These are phyloP conservation scores for Bradypus variegatus DNA, from an alignment of 2,797 vertebrate species.

Conservation along the genomic window DNA sequence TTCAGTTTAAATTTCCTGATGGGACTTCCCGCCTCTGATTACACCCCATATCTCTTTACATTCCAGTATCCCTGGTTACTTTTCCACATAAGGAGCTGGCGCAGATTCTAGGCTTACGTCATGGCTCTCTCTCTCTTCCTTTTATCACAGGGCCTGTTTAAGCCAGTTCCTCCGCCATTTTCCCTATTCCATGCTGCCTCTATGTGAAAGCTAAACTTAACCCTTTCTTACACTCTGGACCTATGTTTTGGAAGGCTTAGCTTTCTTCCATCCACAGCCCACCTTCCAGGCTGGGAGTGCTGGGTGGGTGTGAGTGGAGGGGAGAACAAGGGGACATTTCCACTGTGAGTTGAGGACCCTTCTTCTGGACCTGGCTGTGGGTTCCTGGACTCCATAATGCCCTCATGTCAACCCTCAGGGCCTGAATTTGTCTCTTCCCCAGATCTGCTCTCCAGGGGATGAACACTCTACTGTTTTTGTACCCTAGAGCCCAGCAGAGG, in stretches of 20 bases:
- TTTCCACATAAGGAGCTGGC: too few relatives aligned
- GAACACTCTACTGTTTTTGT: neutral
- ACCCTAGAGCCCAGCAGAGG: fast-evolving
- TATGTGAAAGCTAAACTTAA: too few relatives aligned
- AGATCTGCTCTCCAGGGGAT: neutral
- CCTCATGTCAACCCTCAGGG: neutral
- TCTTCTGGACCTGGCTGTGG: neutral
- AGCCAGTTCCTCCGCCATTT: too few relatives aligned
- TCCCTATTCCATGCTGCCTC: too few relatives aligned
- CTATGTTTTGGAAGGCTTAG: neutral
- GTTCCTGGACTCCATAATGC: neutral
- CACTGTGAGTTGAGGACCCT: neutral
- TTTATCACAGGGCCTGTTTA: too few relatives aligned
- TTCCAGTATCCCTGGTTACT: too few relatives aligned
- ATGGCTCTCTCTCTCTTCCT: too few relatives aligned
- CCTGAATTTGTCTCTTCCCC: neutral
- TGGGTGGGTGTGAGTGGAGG: fast-evolving
- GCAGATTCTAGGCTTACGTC: too few relatives aligned
- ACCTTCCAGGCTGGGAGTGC: neutral
- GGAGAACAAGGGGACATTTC: neutral
- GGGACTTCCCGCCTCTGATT: too few relatives aligned
- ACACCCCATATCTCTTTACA: too few relatives aligned
- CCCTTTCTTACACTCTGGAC: too few relatives aligned
- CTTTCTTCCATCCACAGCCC: neutral
- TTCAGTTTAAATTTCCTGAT: too few relatives aligned